phyloP scores from a whole-genome alignment of 1,140 invertebrate genomes.

The Drosophila aff. region DNA sequence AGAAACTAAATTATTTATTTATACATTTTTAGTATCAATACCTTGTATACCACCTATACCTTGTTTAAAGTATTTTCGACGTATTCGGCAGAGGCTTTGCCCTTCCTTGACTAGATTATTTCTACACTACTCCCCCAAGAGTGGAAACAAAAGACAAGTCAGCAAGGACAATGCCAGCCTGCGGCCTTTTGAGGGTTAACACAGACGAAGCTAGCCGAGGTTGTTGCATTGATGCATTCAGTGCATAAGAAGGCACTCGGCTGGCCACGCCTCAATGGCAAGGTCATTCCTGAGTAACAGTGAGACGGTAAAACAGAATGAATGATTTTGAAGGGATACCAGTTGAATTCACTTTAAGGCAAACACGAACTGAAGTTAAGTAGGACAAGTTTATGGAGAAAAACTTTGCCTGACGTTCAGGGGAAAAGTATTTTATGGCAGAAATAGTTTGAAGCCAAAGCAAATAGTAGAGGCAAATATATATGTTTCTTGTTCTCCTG shows the following conservation, averaged over 20 bases:
- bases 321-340: neutral
- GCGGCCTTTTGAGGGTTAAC: conserved; percentile 47
- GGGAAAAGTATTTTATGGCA: conserved; percentile 12
- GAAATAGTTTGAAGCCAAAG: conserved; percentile 4
- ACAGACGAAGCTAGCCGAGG: conserved; percentile 30
- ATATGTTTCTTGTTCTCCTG: conserved; percentile 15
- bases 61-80: neutral
- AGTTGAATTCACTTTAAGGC: conserved; percentile 46
- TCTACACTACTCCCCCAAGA: conserved; percentile 12
- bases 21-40: neutral
- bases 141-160: conserved; percentile 51
- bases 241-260: conserved; percentile 16
- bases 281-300: conserved; percentile 42
- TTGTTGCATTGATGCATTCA: conserved; percentile 62
- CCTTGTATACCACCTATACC: neutral
- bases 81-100: neutral
- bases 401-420: conserved; percentile 8
- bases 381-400: conserved; percentile 1
- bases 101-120: neutral
- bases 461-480: conserved; percentile 26
- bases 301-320: conserved; percentile 3
- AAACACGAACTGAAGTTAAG: conserved; percentile 33
- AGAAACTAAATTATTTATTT: neutral
- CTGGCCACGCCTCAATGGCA: conserved; percentile 38
- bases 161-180: conserved; percentile 69